Evolutionary conservation across 2,888 invertebrate genomes (phyloP).

Genomic region (Hyles lineata): DNA sequence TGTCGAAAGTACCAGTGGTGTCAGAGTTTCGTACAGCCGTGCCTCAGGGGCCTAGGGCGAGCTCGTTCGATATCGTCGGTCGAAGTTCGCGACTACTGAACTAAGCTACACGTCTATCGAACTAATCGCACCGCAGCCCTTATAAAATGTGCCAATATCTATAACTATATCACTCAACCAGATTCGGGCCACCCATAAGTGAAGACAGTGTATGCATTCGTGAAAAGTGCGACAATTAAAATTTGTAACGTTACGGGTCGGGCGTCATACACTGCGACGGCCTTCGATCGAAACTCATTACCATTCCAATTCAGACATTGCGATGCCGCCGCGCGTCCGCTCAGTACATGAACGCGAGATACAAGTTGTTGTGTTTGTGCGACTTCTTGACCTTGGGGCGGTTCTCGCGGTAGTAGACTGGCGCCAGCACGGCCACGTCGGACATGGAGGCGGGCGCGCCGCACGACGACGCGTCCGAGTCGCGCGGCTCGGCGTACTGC

Average conservation of each 20-base stretch:
- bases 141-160: slow-evolving; percentile 76
- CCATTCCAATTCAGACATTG: slow-evolving; percentile 57
- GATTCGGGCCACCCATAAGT: slow-evolving; percentile 81
- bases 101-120: slow-evolving; percentile 35
- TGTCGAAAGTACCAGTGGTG: slow-evolving; percentile 62
- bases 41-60: slow-evolving; percentile 61
- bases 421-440: slow-evolving; percentile 72
- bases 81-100: slow-evolving; percentile 9
- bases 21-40: slow-evolving; percentile 83
- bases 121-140: slow-evolving; percentile 44
- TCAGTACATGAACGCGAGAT: slow-evolving; percentile 83
- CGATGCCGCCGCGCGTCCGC: slow-evolving; percentile 59
- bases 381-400: slow-evolving; percentile 62
- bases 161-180: slow-evolving; percentile 69
- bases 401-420: slow-evolving; percentile 58
- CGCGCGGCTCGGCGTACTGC: slow-evolving; percentile 74
- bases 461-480: slow-evolving; percentile 62
- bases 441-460: slow-evolving; percentile 69
- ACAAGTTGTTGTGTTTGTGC: slow-evolving; percentile 74
- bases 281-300: slow-evolving; percentile 81
- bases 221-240: slow-evolving; percentile 50
- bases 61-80: slow-evolving; percentile 45
- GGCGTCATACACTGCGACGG: slow-evolving; percentile 78
- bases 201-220: slow-evolving; percentile 63
- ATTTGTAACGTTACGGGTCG: slow-evolving; percentile 59